Conservation (phyloP, 2,113 vertebrate species). For the Microcebus murinus region DNA sequence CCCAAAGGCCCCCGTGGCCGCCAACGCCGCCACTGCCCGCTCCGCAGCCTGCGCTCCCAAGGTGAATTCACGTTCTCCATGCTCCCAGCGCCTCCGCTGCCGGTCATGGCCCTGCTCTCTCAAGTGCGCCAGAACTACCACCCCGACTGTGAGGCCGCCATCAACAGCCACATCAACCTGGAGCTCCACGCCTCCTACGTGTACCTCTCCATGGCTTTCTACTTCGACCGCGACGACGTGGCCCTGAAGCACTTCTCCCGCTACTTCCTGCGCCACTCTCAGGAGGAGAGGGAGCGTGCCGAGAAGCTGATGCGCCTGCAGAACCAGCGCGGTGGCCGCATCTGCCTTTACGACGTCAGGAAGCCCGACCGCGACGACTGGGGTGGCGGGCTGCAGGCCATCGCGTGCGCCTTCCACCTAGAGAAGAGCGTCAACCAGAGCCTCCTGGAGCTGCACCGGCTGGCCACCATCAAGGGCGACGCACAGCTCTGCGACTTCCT, state of each 20-base stretch:
- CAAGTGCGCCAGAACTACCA: not conserved
- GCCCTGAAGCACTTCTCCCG: not conserved
- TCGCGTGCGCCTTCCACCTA: not conserved
- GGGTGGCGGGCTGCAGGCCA: not conserved
- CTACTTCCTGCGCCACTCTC: not conserved
- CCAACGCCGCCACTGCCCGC: too few species aligned
- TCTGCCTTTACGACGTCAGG: accelerated
- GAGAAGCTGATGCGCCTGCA: not conserved
- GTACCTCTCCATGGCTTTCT: not conserved
- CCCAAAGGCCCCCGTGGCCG: too few species aligned
- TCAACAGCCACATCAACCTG: not conserved
- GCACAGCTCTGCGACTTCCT: not conserved
- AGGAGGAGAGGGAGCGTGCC: accelerated
- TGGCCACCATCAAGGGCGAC: accelerated
- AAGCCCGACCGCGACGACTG: accelerated
- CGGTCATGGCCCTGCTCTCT: accelerated
- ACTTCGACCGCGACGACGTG: accelerated
- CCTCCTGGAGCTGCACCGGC: not conserved
- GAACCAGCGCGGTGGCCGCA: not conserved
- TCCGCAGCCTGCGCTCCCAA: not conserved
- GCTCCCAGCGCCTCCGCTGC: accelerated
- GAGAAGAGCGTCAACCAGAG: not conserved
- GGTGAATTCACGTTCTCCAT: too few species aligned
- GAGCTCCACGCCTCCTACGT: not conserved
- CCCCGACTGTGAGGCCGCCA: accelerated